A percentile compares a stretch with the other conserved stretches of the same genome.
Conservation (phyloP, 2,797 vertebrate species). For the Oryzias sinensis region DNA sequence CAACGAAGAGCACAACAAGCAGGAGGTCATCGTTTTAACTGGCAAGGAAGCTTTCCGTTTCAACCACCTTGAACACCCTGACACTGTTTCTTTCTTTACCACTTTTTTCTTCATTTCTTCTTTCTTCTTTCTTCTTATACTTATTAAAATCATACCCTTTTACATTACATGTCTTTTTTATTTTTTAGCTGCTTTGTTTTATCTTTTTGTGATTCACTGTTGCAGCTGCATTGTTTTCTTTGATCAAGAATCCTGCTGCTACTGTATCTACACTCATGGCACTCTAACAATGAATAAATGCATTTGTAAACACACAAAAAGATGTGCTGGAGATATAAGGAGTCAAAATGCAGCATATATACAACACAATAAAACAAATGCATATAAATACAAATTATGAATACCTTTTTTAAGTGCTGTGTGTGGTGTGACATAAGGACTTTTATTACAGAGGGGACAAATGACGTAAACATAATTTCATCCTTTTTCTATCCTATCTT, state of each 20-base stretch:
- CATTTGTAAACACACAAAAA: constrained; percentile 10
- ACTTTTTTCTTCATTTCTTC: neutral
- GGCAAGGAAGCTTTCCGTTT: constrained; percentile 1
- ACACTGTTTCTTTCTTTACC: constrained; percentile 6
- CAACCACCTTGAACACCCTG: neutral
- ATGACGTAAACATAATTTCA: no score
- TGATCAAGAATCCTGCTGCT: constrained; percentile 26
- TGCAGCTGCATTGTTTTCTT: constrained; percentile 8
- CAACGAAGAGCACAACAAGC: neutral
- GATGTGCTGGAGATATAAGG: neutral
- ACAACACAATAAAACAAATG: neutral
- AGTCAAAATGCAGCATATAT: neutral
- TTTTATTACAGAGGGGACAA: no score
- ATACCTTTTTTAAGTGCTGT: no score
- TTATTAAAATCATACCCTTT: neutral
- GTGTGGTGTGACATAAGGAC: no score
- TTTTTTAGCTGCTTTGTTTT: constrained; percentile 8
- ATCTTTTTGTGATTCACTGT: constrained; percentile 40
- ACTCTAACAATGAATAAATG: constrained; percentile 16
- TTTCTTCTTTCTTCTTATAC: neutral
- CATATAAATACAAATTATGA: no score
- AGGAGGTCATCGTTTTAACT: constrained; percentile 13
- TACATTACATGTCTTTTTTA: neutral
- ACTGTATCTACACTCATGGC: constrained; percentile 16
- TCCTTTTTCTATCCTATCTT: no score